Evolutionary conservation across 2,113 vertebrate genomes (phyloP).

Genomic region (Balaenoptera acutorostrata): DNA sequence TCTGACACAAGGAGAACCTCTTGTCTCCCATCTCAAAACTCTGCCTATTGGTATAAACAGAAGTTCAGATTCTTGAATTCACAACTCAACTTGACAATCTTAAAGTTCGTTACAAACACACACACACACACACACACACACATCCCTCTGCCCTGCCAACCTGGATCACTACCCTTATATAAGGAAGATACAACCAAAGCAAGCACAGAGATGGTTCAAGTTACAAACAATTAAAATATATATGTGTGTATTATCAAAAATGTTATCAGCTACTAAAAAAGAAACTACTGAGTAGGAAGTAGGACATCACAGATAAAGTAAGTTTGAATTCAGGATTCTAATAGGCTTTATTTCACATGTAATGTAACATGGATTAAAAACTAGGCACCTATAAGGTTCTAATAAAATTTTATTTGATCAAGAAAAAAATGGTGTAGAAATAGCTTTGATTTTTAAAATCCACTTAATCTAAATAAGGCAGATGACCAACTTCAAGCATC

Average conservation of each 20-base stretch:
- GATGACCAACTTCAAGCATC: not conserved
- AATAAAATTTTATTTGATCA: conserved; percentile 39
- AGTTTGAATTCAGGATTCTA: not conserved
- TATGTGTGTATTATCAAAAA: not conserved
- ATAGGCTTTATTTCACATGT: not conserved
- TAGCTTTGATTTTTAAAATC: conserved; percentile 15
- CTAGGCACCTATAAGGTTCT: not conserved
- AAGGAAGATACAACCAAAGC: not conserved
- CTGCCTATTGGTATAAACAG: not conserved
- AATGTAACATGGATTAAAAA: not conserved
- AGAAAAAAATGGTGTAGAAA: not conserved
- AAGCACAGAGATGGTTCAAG: not conserved
- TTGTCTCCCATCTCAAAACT: not conserved
- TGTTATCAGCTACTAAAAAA: not conserved
- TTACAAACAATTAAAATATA: not conserved
- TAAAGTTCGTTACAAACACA: not conserved
- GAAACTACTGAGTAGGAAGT: not conserved
- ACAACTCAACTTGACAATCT: not conserved
- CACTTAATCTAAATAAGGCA: not conserved
- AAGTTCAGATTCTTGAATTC: not conserved
- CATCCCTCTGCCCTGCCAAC: not conserved
- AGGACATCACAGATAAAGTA: not conserved
- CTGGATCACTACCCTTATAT: not conserved
- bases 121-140: accelerated
- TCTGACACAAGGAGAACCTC: not conserved